These are phyloP conservation scores for Plotosus lineatus DNA, from an alignment of 2,113 vertebrate species.

Conservation along the genomic window DNA sequence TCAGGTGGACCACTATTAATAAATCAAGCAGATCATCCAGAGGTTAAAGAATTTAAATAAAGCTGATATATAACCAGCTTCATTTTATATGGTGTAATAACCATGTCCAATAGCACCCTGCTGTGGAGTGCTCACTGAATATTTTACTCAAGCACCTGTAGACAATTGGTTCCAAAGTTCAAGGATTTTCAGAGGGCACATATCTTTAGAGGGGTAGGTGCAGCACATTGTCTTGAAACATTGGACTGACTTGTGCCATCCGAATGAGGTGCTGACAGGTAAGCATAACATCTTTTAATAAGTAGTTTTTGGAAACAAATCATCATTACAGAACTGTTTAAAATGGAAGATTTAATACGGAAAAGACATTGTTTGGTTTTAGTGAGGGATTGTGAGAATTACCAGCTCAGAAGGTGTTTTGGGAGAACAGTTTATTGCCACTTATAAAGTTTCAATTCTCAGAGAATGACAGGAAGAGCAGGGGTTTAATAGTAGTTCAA, in stretches of 20 bases:
- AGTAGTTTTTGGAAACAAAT: neutral
- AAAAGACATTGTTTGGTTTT: neutral
- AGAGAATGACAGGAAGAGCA: no score
- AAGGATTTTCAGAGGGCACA: slow-evolving; percentile 62
- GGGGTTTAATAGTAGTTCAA: neutral
- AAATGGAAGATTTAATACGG: neutral
- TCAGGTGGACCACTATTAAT: slow-evolving; percentile 76
- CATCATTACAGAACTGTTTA: slow-evolving; percentile 3
- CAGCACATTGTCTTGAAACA: slow-evolving; percentile 36
- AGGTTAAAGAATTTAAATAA: slow-evolving; percentile 26
- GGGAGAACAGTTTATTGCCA: neutral
- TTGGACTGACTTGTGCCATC: slow-evolving; percentile 42
- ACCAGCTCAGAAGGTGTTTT: no score
- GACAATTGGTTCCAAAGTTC: slow-evolving; percentile 75
- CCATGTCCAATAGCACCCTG: slow-evolving; percentile 27
- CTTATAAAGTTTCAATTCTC: neutral
- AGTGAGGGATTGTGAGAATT: neutral
- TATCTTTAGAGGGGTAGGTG: slow-evolving; percentile 35
- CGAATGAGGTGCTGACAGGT: slow-evolving; percentile 40
- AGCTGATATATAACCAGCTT: neutral
- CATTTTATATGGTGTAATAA: slow-evolving; percentile 30
- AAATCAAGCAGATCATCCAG: slow-evolving; percentile 75
- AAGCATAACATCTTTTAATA: slow-evolving; percentile 23
- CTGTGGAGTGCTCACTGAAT: slow-evolving; percentile 71
- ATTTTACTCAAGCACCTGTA: slow-evolving; percentile 67